Conservation (phyloP, 1,140 invertebrate species). For the Neotoxoptera formosana region DNA sequence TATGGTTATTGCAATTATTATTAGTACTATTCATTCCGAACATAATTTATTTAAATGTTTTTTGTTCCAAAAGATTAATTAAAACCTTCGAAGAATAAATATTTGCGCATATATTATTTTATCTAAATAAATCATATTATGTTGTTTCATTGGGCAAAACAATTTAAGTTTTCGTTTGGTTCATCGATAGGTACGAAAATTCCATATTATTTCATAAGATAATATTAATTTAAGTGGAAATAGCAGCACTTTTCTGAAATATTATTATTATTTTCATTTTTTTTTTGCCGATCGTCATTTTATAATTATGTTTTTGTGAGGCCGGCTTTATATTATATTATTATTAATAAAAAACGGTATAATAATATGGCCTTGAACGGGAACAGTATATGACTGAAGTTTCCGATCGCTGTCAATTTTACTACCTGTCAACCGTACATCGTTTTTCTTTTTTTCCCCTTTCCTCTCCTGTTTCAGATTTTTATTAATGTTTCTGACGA, state of each 20-base stretch:
- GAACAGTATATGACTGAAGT: conserved; percentile 1
- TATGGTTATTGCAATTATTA: not conserved
- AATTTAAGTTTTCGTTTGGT: not conserved
- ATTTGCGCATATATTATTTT: not conserved
- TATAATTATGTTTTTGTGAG: not conserved
- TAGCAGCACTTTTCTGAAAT: not conserved
- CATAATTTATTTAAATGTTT: not conserved
- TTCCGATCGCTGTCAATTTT: conserved; percentile 33
- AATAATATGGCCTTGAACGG: not conserved
- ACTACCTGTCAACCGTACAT: conserved; percentile 33
- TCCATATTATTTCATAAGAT: not conserved
- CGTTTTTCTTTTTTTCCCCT: not conserved
- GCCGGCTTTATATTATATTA: not conserved
- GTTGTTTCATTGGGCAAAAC: not conserved
- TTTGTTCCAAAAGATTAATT: not conserved
- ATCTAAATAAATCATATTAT: not conserved
- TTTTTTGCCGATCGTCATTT: not conserved
- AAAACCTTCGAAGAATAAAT: not conserved
- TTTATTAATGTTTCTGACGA: conserved; percentile 38
- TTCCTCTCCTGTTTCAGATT: conserved; percentile 1
- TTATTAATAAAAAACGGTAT: not conserved
- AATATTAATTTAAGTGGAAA: not conserved
- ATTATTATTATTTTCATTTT: not conserved
- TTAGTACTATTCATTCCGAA: not conserved
- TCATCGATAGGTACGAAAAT: not conserved